A percentile compares a stretch with the other conserved stretches of the same genome.
Evolutionary conservation across 2,888 invertebrate species (phyloP).

Genomic region (Catocala fraxini): DNA sequence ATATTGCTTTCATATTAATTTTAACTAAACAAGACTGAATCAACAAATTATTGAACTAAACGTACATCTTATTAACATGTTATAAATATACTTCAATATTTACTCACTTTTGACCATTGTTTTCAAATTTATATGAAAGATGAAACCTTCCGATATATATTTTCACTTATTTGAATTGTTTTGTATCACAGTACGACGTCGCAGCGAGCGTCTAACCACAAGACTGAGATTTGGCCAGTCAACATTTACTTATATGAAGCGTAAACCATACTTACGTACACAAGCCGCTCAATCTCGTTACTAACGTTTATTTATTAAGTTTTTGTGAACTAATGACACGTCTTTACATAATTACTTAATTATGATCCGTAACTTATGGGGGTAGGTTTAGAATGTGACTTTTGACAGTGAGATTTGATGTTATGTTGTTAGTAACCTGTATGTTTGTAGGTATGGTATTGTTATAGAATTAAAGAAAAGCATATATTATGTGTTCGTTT

Average conservation of each 20-base stretch:
- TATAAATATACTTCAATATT: background rate
- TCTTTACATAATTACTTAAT: background rate
- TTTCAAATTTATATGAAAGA: background rate
- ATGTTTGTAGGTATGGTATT: too few relatives aligned
- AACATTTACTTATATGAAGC: slow-evolving; percentile 38
- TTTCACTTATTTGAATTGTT: slow-evolving; percentile 23
- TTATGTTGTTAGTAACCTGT: too few relatives aligned
- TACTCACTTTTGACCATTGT: slow-evolving; percentile 59
- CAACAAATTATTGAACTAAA: too few relatives aligned
- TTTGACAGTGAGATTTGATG: too few relatives aligned
- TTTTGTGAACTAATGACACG: slow-evolving; percentile 7
- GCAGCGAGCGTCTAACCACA: slow-evolving; percentile 27
- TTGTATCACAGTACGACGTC: slow-evolving; percentile 36
- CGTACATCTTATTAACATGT: too few relatives aligned
- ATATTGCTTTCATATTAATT: too few relatives aligned
- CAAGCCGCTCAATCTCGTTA: slow-evolving; percentile 13
- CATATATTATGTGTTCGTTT: too few relatives aligned
- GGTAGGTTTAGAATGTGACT: too few relatives aligned
- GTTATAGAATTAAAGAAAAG: too few relatives aligned
- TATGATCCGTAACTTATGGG: too few relatives aligned
- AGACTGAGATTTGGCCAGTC: slow-evolving; percentile 36
- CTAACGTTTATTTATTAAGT: background rate
- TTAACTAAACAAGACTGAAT: too few relatives aligned
- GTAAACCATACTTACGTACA: slow-evolving; percentile 18
- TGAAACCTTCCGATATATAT: background rate